Evolutionary conservation across 2,888 invertebrate species (phyloP).

Genomic region (Philhelius pedissequus): DNA sequence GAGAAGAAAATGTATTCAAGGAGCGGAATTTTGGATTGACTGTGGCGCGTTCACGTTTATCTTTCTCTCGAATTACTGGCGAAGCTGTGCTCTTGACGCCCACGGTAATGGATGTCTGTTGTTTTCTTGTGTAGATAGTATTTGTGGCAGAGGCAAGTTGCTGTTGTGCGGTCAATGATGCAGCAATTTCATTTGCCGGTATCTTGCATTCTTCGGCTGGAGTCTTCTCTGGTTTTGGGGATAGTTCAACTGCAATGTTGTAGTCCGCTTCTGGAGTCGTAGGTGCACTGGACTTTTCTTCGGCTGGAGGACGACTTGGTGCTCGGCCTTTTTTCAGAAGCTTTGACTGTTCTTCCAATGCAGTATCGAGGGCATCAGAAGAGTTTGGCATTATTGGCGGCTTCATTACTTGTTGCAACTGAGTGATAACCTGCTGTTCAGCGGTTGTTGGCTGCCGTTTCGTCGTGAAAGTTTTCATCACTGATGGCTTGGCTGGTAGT

Average conservation of each 20-base stretch:
- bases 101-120: conserved; percentile 56
- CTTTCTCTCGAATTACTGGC: conserved; percentile 86
- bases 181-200: neutral
- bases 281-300: conserved; percentile 74
- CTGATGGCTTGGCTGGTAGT: conserved; percentile 85
- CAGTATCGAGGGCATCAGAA: conserved; percentile 72
- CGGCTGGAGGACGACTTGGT: conserved; percentile 84
- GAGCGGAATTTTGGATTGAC: conserved; percentile 83
- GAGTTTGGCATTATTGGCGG: conserved; percentile 69
- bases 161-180: conserved; percentile 3
- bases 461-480: conserved; percentile 80
- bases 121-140: conserved; percentile 71
- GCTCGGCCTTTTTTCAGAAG: conserved; percentile 86
- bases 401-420: conserved; percentile 80
- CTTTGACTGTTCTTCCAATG: conserved; percentile 75
- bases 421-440: conserved; percentile 81
- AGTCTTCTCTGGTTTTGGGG: conserved; percentile 52
- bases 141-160: conserved; percentile 40
- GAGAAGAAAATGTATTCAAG: conserved; percentile 78
- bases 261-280: conserved; percentile 77
- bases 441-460: conserved; percentile 79
- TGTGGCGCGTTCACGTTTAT: conserved; percentile 86
- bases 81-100: conserved; percentile 82
- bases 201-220: conserved; percentile 22
- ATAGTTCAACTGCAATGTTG: conserved; percentile 74